Evolutionary conservation across 2,797 vertebrate genomes (phyloP).

Genomic region (Tachyglossus aculeatus): DNA sequence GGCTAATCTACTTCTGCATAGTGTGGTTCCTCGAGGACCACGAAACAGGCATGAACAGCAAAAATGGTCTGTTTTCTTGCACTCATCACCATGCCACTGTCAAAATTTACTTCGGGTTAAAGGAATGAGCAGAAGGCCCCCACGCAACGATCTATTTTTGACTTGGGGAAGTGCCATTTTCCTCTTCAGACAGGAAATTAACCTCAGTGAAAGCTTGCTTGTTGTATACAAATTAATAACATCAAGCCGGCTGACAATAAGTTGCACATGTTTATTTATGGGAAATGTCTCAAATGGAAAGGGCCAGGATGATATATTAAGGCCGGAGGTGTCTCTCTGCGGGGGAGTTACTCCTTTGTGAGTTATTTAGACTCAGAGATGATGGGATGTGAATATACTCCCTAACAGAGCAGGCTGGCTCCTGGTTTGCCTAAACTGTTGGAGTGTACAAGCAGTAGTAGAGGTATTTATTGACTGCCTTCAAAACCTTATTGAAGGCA

Average conservation of each 20-base stretch:
- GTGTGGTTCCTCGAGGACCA: neutral
- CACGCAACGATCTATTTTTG: constrained; percentile 65
- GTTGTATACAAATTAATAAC: constrained; percentile 73
- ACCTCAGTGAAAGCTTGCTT: constrained; percentile 65
- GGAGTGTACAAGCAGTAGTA: neutral
- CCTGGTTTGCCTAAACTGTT: neutral
- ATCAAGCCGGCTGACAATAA: constrained; percentile 61
- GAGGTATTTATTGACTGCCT: neutral
- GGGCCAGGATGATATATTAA: constrained; percentile 66
- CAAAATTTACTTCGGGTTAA: constrained; percentile 57
- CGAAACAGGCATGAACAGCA: constrained; percentile 8
- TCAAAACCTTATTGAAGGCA: too few relatives aligned
- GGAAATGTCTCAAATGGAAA: constrained; percentile 58
- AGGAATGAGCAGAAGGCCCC: constrained; percentile 66
- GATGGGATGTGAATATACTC: constrained; percentile 10
- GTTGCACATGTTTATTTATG: constrained; percentile 70
- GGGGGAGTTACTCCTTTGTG: constrained; percentile 58
- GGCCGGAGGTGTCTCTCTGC: constrained; percentile 47
- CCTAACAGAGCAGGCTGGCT: neutral
- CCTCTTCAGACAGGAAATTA: constrained; percentile 68
- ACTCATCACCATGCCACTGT: constrained; percentile 44
- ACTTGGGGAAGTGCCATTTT: constrained; percentile 70
- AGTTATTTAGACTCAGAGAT: constrained; percentile 45
- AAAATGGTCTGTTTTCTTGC: constrained; percentile 44
- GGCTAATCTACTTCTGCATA: neutral